Conservation (phyloP, 1,140 invertebrate genomes). For the Drosophila navojoa region DNA sequence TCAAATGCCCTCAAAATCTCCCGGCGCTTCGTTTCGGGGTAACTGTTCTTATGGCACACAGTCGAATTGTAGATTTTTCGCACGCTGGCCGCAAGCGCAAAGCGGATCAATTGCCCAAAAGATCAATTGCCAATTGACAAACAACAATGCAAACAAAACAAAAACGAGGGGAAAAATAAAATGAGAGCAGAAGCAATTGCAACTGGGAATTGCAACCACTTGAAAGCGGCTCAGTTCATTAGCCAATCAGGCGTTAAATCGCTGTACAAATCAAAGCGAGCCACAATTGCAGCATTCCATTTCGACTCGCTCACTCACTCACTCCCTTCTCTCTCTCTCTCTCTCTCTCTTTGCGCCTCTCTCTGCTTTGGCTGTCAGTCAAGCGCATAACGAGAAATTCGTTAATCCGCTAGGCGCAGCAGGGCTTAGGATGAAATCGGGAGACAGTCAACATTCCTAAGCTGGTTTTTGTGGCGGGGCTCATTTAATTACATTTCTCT, state of each 20-base stretch:
- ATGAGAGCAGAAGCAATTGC: conserved; percentile 3
- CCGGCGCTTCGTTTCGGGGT: no score
- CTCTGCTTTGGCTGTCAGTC: conserved; percentile 44
- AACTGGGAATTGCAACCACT: conserved; percentile 49
- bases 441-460: conserved; percentile 44
- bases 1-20: no score
- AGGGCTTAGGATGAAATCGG: conserved; percentile 42
- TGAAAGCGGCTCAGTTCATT: conserved; percentile 52
- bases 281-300: conserved; percentile 31
- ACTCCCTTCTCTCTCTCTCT: not conserved
- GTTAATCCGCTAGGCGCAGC: conserved; percentile 52
- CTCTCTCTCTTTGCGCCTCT: not conserved
- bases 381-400: conserved; percentile 75
- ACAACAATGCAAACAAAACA: conserved; percentile 11
- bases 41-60: not conserved
- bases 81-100: conserved; percentile 58
- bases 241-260: conserved; percentile 70
- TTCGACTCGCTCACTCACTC: conserved; percentile 6
- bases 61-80: conserved; percentile 27
- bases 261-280: conserved; percentile 51
- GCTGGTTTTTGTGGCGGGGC: conserved; percentile 37
- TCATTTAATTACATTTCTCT: conserved; percentile 63
- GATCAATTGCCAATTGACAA: conserved; percentile 81
- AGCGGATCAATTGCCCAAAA: conserved; percentile 80
- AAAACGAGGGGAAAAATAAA: not conserved